Conservation (phyloP, 2,113 vertebrate genomes). For the Alethe castanea region DNA sequence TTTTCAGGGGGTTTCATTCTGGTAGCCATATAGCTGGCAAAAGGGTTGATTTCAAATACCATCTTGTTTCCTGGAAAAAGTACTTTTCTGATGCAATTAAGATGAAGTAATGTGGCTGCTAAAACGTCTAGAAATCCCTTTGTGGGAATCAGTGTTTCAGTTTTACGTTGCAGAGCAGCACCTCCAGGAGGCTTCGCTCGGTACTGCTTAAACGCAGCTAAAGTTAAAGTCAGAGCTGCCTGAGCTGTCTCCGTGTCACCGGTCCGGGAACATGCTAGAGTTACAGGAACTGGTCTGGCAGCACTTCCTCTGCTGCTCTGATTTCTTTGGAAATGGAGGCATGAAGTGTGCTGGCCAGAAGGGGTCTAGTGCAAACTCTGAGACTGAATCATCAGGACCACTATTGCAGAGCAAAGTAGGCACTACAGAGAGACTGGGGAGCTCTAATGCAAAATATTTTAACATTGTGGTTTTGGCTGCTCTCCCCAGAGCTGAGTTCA, state of each 20-base stretch:
- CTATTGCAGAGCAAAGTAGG: neutral
- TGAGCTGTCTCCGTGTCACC: rapidly evolving
- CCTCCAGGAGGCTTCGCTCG: neutral
- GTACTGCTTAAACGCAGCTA: neutral
- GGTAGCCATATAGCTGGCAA: neutral
- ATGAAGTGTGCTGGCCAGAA: neutral
- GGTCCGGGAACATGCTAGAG: neutral
- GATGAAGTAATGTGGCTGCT: neutral
- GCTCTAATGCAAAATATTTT: neutral
- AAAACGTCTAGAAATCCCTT: neutral
- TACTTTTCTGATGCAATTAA: neutral
- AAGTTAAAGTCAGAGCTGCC: neutral
- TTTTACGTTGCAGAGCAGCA: neutral
- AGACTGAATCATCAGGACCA: neutral
- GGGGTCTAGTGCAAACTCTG: neutral
- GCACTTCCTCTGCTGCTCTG: neutral
- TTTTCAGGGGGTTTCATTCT: neutral
- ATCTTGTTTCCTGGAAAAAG: neutral
- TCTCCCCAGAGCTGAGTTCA: neutral
- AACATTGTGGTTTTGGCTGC: neutral
- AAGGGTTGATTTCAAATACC: neutral
- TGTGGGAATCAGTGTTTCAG: neutral
- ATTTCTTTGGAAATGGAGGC: neutral
- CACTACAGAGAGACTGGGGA: neutral
- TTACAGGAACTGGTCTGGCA: neutral